These are phyloP conservation scores for Nesidiocoris tenuis DNA, from an alignment of 2,888 invertebrate species.

Conservation along the genomic window DNA sequence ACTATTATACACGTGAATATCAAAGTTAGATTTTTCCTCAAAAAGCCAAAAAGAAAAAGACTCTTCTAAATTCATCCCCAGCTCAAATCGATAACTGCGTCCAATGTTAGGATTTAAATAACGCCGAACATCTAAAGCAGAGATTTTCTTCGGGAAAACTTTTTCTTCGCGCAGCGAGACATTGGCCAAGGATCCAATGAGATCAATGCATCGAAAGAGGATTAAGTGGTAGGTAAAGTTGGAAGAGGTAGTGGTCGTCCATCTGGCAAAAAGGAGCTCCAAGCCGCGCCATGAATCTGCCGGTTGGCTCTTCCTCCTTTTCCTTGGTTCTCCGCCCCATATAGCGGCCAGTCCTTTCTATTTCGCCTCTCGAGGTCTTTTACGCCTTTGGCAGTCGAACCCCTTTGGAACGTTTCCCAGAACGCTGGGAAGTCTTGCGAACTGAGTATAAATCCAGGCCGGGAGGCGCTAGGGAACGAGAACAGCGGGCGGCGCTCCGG, in stretches of 20 bases:
- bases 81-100: too few relatives aligned
- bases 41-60: too few relatives aligned
- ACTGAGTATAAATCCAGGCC: conserved; percentile 15
- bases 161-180: neutral
- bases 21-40: too few relatives aligned
- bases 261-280: conserved; percentile 4
- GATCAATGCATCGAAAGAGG: conserved; percentile 24
- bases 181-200: conserved; percentile 32
- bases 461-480: conserved; percentile 10
- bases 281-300: conserved; percentile 23
- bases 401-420: conserved; percentile 22
- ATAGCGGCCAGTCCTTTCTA: neutral
- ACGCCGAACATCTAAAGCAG: too few relatives aligned
- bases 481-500: neutral
- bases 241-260: neutral
- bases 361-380: neutral
- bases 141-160: conserved; percentile 1
- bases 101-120: too few relatives aligned
- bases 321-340: neutral
- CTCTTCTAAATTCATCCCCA: too few relatives aligned
- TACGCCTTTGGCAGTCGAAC: conserved; percentile 29
- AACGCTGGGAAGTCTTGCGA: conserved; percentile 1
- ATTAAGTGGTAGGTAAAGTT: neutral
- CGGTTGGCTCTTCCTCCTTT: neutral
- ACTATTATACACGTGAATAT: too few relatives aligned